Evolutionary conservation across 1,140 invertebrate genomes (phyloP), one percentile per base, ranked within the genome.

Genomic region (Drosophila orena): DNA sequence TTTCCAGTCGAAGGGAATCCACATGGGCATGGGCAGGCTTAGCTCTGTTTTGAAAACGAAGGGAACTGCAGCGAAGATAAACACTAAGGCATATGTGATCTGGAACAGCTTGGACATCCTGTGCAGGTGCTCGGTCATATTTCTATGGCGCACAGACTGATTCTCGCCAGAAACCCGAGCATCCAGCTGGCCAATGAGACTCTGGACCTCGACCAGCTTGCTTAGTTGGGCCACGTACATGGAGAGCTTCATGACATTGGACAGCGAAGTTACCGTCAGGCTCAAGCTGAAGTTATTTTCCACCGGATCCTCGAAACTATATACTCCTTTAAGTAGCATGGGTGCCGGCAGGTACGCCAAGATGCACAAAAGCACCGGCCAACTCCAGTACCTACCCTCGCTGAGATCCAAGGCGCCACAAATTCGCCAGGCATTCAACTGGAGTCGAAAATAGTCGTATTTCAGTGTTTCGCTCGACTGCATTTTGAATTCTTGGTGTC

Each of bases 1-100:
- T 0, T 40, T 49, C 90, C 90, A 91, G 35, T 91, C 78, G 24
- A 88, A 43, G 0, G 90, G 90, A n/a, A 91, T 69, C 83, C 83
- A 81, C 15, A 62, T 38, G 3, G 80, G 83, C 55, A 85, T 69
- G 0, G 88, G 69, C 15, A 91, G 15, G 20, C 40, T 54, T 0
- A 78, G 75, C 2, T 78, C 52, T 0, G 30, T 35, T 2, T 49
- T 20, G 22, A 79, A 65, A 0, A 81, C 1, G 27, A 85, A 64
- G 0, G 62, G 44, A 10, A 56, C 0, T 4, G 59, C 62, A 5
- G 71, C 35, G 24, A 38, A 57, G 7, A 86, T 3, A 0, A 37
- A 35, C 1, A 69, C 20, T 0, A 35, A 1, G 0, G 6, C 2
- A 15, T 57, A 91, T 4, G 53, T 34, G 3, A 24, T 44, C 3